phyloP scores from a whole-genome alignment of 1,140 invertebrate genomes.

The Drosophila aff. region DNA sequence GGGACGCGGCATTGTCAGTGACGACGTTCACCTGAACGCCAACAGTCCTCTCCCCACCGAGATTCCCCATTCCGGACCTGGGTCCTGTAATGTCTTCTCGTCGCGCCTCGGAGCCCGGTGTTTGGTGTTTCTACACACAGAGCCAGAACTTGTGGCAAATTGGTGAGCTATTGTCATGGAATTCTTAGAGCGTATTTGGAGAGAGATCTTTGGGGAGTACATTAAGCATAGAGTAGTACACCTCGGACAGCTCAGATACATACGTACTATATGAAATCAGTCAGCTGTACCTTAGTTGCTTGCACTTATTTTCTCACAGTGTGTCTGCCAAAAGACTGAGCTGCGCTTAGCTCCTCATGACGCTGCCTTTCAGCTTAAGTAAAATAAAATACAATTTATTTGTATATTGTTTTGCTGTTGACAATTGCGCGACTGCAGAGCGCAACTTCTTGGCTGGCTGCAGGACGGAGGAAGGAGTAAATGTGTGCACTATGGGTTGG shows the following conservation, averaged over 20 bases:
- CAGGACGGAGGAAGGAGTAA: background rate
- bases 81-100: constrained; percentile 27
- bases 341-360: constrained; percentile 14
- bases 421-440: constrained; percentile 50
- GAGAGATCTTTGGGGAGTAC: background rate
- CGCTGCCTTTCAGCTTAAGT: constrained; percentile 67
- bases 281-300: background rate
- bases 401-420: constrained; percentile 74
- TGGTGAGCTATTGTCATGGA: background rate
- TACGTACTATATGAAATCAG: background rate
- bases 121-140: constrained; percentile 14
- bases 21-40: constrained; percentile 55
- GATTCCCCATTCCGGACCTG: background rate
- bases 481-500: background rate
- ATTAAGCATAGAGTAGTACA: background rate
- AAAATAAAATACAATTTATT: constrained; percentile 76
- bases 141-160: constrained; percentile 2
- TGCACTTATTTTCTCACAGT: background rate
- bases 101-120: constrained; percentile 13
- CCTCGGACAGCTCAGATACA: background rate
- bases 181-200: background rate
- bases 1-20: constrained; percentile 51
- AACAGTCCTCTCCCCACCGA: background rate
- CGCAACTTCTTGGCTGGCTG: constrained; percentile 23
- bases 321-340: constrained; percentile 55